These are phyloP conservation scores for Lycaena phlaeas DNA, from an alignment of 2,888 invertebrate genomes.

Conservation along the genomic window DNA sequence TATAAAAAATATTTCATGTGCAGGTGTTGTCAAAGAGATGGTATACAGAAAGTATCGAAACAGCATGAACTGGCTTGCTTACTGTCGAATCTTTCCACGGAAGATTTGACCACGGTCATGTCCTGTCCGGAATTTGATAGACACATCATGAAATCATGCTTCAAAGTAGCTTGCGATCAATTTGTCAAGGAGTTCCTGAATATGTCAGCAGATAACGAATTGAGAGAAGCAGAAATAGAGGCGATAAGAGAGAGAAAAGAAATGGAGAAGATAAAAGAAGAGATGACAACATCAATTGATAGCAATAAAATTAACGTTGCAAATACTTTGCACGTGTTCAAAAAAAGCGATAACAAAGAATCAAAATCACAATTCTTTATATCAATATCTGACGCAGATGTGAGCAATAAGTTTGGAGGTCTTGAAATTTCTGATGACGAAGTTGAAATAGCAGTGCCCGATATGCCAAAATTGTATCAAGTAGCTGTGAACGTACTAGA, in stretches of 20 bases:
- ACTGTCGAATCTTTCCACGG: conserved; percentile 41
- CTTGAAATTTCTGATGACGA: conserved; percentile 52
- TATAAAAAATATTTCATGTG: conserved; percentile 9
- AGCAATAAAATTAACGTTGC: conserved; percentile 57
- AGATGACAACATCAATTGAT: conserved; percentile 51
- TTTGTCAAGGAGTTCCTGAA: conserved; percentile 57
- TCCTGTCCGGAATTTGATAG: conserved; percentile 61
- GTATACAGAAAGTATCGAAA: conserved; percentile 38
- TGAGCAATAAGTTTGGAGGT: conserved; percentile 51
- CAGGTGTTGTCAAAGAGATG: conserved; percentile 53
- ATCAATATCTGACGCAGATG: conserved; percentile 46
- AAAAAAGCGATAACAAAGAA: conserved; percentile 53
- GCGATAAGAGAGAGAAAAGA: conserved; percentile 37
- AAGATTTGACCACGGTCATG: conserved; percentile 58
- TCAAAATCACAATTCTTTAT: conserved; percentile 67
- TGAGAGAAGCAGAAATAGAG: conserved; percentile 49
- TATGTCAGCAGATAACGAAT: conserved; percentile 41
- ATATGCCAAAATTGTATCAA: conserved; percentile 47
- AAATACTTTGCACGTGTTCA: conserved; percentile 56
- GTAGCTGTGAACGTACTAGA: conserved; percentile 41
- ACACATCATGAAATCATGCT: conserved; percentile 61
- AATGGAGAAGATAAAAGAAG: conserved; percentile 35
- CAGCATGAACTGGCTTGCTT: conserved; percentile 45
- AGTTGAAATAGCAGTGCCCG: conserved; percentile 43
- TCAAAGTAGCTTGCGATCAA: conserved; percentile 59